Evolutionary conservation across 2,113 vertebrate species (phyloP).

Genomic region (Pangasianodon gigas): DNA sequence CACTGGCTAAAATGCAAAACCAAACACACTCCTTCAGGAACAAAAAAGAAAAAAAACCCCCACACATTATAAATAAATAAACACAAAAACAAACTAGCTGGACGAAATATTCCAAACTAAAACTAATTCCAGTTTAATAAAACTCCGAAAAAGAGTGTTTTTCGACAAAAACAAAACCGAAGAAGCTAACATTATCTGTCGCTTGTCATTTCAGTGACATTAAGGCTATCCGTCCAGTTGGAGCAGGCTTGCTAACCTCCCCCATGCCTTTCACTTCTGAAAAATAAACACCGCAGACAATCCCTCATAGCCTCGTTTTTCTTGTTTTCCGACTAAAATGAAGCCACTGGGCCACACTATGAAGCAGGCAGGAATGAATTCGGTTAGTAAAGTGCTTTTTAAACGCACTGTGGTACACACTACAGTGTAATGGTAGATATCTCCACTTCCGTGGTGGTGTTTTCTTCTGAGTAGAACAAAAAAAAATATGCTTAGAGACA

Average conservation of each 20-base stretch:
- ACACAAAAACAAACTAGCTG: not conserved
- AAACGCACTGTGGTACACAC: not conserved
- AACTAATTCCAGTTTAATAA: not conserved
- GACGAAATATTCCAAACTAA: not conserved
- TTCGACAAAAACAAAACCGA: not conserved
- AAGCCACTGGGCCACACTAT: not conserved
- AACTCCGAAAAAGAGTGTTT: not conserved
- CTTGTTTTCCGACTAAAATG: not conserved
- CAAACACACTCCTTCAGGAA: constrained; percentile 44
- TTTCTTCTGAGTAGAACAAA: constrained; percentile 23
- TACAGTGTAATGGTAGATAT: constrained; percentile 7
- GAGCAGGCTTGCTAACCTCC: constrained; percentile 42
- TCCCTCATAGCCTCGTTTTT: constrained; percentile 15
- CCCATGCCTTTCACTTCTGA: constrained; percentile 57
- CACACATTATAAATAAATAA: too few relatives aligned
- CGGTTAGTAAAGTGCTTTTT: too few relatives aligned
- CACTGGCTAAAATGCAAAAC: constrained; percentile 72
- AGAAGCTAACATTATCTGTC: not conserved
- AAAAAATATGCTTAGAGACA: not conserved
- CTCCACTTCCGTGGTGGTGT: constrained; percentile 58
- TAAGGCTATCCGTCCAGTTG: constrained; percentile 11
- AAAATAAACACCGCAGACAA: constrained; percentile 58
- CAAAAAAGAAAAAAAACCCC: constrained; percentile 19
- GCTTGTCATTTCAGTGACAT: constrained; percentile 41
- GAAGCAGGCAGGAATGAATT: not conserved